phyloP scores from a whole-genome alignment of 1,140 invertebrate genomes.

The Hyposmocoma kahamanoa region DNA sequence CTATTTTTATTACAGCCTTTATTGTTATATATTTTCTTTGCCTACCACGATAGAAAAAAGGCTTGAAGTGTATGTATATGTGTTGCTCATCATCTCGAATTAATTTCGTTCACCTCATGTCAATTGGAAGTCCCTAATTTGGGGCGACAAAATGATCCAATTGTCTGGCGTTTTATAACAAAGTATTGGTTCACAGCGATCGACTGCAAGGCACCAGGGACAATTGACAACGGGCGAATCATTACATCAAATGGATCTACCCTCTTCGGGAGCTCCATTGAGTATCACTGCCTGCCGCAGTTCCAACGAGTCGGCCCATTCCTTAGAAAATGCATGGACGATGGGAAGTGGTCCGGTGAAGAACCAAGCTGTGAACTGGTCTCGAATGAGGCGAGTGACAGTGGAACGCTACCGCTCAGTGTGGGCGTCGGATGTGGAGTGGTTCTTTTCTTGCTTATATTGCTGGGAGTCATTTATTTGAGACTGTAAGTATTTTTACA shows the following conservation, averaged over 20 bases:
- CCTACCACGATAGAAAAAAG: too few relatives aligned
- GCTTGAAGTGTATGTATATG: too few relatives aligned
- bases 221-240: constrained; percentile 88
- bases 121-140: too few relatives aligned
- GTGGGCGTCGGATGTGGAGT: constrained; percentile 87
- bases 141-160: too few relatives aligned
- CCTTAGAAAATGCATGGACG: constrained; percentile 86
- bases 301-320: constrained; percentile 88
- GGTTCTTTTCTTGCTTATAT: constrained; percentile 83
- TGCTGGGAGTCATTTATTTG: constrained; percentile 83
- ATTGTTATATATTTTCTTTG: too few relatives aligned
- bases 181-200: too few relatives aligned
- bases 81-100: too few relatives aligned
- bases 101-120: too few relatives aligned
- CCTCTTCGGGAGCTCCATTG: constrained; percentile 85
- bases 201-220: constrained; percentile 85
- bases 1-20: too few relatives aligned
- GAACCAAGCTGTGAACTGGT: constrained; percentile 82
- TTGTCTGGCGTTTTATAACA: too few relatives aligned
- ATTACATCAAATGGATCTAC: constrained; percentile 90
- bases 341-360: constrained; percentile 88
- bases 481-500: constrained; percentile 79
- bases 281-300: constrained; percentile 91
- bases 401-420: constrained; percentile 81
- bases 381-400: constrained; percentile 79